Conservation (phyloP, 2,797 vertebrate species). For the Pampus argenteus region DNA sequence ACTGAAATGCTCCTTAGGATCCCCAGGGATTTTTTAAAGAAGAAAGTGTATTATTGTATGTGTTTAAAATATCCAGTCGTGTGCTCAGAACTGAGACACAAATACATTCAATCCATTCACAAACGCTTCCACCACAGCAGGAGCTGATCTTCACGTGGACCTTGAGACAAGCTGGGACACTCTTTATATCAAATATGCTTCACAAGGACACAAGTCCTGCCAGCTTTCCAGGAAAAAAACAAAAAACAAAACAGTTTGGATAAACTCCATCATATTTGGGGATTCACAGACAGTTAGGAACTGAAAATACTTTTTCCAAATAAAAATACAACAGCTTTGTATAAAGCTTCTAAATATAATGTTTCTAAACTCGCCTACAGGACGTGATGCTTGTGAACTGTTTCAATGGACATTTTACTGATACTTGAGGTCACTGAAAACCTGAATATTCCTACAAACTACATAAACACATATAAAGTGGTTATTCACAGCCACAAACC, state of each 20-base stretch:
- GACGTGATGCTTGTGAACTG: neutral
- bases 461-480: neutral
- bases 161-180: neutral
- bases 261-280: slow-evolving; percentile 18
- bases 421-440: neutral
- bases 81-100: neutral
- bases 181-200: neutral
- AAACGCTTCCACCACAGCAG: neutral
- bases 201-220: neutral
- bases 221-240: slow-evolving; percentile 23
- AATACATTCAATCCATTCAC: neutral
- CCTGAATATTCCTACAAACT: neutral
- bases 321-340: slow-evolving; percentile 19
- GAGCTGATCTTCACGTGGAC: neutral
- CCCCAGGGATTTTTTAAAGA: too few species aligned
- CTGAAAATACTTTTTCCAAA: slow-evolving; percentile 10
- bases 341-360: slow-evolving; percentile 15
- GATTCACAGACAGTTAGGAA: neutral
- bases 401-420: neutral
- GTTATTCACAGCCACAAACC: neutral
- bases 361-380: neutral
- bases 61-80: neutral
- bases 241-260: slow-evolving; percentile 23
- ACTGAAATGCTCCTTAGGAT: too few species aligned
- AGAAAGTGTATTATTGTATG: neutral